Evolutionary conservation across 2,797 vertebrate species (phyloP).

Genomic region (Anguilla obscura): DNA sequence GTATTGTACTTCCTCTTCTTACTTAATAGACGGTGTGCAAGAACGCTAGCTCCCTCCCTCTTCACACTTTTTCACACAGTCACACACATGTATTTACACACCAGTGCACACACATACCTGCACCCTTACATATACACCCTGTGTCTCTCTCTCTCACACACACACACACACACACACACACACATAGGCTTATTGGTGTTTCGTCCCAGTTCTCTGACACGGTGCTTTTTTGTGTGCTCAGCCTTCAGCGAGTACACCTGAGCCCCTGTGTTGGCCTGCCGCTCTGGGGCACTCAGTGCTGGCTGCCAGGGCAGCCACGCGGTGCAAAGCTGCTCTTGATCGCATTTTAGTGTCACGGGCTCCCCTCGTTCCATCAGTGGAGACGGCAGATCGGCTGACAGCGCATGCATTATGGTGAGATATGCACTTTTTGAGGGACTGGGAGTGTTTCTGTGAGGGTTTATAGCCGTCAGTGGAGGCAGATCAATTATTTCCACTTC

Average conservation of each 20-base stretch:
- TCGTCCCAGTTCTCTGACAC: conserved; percentile 24
- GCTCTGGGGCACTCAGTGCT: conserved; percentile 23
- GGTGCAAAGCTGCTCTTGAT: conserved; percentile 72
- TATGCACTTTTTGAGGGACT: not conserved
- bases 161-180: not conserved
- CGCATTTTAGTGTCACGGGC: conserved; percentile 66
- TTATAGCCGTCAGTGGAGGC: not conserved
- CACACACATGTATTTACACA: not conserved
- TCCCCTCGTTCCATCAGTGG: conserved; percentile 47
- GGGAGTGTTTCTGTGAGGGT: conserved; percentile 33
- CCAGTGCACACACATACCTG: not conserved
- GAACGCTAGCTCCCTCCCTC: not conserved
- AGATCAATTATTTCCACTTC: not conserved
- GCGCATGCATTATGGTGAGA: not conserved
- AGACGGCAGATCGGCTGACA: not conserved
- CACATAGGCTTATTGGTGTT: not conserved
- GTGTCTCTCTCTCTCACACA: not conserved
- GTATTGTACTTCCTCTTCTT: not conserved
- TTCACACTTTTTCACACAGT: not conserved
- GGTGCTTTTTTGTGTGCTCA: conserved; percentile 70
- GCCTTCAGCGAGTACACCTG: conserved; percentile 77
- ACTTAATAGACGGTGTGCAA: not conserved
- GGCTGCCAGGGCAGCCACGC: conserved; percentile 43
- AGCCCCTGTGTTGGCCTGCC: conserved; percentile 59
- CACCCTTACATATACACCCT: not conserved